These are phyloP conservation scores for Pangasius krempfi DNA, from an alignment of 2,797 vertebrate genomes.

Conservation along the genomic window DNA sequence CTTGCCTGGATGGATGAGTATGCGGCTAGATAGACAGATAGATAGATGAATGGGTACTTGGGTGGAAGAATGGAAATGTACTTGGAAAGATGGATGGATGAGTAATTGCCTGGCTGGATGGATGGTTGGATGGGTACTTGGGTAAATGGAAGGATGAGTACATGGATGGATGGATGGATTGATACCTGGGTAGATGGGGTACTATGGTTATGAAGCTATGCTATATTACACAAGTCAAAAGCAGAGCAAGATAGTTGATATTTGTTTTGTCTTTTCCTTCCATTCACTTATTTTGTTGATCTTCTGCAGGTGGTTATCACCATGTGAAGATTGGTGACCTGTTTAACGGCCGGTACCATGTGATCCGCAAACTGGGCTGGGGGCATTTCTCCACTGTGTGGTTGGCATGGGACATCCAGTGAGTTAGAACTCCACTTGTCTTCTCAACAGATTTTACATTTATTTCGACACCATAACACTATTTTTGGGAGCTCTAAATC, in stretches of 20 bases:
- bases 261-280: too few species aligned
- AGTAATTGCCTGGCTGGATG: background rate
- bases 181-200: background rate
- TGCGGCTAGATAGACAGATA: background rate
- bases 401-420: slow-evolving; percentile 98
- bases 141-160: background rate
- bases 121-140: background rate
- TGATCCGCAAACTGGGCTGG: slow-evolving; percentile 97
- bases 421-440: slow-evolving; percentile 64
- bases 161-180: background rate
- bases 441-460: background rate
- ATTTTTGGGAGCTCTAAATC: background rate
- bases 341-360: slow-evolving; percentile 91
- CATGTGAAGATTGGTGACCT: slow-evolving; percentile 96
- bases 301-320: slow-evolving; percentile 87
- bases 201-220: background rate
- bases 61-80: too few species aligned
- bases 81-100: background rate
- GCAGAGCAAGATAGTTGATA: background rate
- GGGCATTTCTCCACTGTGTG: slow-evolving; percentile 99
- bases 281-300: background rate
- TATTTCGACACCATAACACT: background rate
- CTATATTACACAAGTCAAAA: background rate
- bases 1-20: background rate
- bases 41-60: background rate